Evolutionary conservation across 2,888 invertebrate species (phyloP).

Genomic region (Rhingia rostrata): DNA sequence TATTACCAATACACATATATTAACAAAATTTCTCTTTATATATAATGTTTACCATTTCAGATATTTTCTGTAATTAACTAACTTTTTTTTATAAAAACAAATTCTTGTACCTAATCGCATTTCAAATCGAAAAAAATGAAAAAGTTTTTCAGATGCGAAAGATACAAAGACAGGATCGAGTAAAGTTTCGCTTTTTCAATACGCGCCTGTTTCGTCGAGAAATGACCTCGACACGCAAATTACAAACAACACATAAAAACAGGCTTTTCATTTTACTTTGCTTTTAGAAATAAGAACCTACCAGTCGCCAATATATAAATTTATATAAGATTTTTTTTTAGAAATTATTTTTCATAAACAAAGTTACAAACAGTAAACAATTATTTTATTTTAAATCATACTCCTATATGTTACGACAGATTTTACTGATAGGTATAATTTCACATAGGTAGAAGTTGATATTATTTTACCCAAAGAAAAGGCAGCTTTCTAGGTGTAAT

Average conservation of each 20-base stretch:
- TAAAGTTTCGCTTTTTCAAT: conserved; percentile 75
- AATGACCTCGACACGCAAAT: conserved; percentile 63
- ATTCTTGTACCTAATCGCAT: conserved; percentile 71
- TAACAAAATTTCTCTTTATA: conserved; percentile 21
- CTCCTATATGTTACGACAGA: too few species aligned
- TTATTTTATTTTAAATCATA: too few species aligned
- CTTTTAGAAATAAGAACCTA: conserved; percentile 14
- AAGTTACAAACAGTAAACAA: too few species aligned
- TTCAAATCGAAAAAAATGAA: conserved; percentile 43
- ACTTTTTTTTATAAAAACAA: conserved; percentile 4
- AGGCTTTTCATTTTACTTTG: conserved; percentile 59
- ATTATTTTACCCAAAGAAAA: too few species aligned
- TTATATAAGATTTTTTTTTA: conserved; percentile 16
- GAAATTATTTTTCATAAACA: background rate
- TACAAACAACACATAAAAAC: conserved; percentile 60
- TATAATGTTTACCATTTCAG: conserved; percentile 64
- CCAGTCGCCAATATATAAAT: conserved; percentile 10
- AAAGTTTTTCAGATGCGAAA: conserved; percentile 67
- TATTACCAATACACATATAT: conserved; percentile 25
- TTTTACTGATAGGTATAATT: background rate
- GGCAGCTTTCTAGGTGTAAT: too few species aligned
- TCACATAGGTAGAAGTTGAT: too few species aligned
- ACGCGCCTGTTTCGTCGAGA: conserved; percentile 72
- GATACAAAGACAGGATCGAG: conserved; percentile 74
- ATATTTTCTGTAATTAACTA: conserved; percentile 68